These are phyloP conservation scores for Drosophila cardini DNA, from an alignment of 1,140 invertebrate genomes.

Conservation along the genomic window DNA sequence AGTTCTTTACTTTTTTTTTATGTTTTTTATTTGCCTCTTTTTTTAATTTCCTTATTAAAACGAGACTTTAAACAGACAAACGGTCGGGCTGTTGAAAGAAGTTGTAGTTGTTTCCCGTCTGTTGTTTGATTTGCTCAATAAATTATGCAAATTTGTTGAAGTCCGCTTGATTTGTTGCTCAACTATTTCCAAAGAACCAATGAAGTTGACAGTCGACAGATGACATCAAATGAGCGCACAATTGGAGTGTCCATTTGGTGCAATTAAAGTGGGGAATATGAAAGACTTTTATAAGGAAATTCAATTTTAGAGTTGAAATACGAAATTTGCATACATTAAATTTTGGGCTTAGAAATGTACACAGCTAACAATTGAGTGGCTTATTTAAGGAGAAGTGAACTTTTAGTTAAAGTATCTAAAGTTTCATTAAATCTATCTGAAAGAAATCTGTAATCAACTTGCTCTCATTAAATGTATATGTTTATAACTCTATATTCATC, in stretches of 20 bases:
- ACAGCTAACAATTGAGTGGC: neutral
- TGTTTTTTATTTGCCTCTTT: neutral
- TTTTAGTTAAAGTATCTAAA: too few relatives aligned
- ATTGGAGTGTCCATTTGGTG: neutral
- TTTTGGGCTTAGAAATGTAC: neutral
- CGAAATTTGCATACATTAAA: neutral
- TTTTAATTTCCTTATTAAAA: slow-evolving; percentile 49
- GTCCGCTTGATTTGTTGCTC: slow-evolving; percentile 26
- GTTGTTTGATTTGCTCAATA: slow-evolving; percentile 26
- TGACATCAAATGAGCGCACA: neutral
- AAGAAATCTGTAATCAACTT: too few relatives aligned
- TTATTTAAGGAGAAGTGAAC: too few relatives aligned
- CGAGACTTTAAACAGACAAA: slow-evolving; percentile 3
- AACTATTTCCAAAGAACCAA: neutral
- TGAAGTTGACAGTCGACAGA: neutral
- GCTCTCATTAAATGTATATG: neutral
- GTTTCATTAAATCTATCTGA: too few relatives aligned
- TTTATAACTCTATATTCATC: neutral
- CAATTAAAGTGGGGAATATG: slow-evolving; percentile 17
- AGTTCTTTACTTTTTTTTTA: neutral
- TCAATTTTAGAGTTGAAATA: slow-evolving; percentile 17
- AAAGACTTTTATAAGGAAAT: slow-evolving; percentile 37
- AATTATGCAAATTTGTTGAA: slow-evolving; percentile 59
- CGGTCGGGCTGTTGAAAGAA: neutral
- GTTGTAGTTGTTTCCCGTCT: slow-evolving; percentile 47